phyloP scores from a whole-genome alignment of 2,888 invertebrate genomes.

The Acanthopleura granulata region DNA sequence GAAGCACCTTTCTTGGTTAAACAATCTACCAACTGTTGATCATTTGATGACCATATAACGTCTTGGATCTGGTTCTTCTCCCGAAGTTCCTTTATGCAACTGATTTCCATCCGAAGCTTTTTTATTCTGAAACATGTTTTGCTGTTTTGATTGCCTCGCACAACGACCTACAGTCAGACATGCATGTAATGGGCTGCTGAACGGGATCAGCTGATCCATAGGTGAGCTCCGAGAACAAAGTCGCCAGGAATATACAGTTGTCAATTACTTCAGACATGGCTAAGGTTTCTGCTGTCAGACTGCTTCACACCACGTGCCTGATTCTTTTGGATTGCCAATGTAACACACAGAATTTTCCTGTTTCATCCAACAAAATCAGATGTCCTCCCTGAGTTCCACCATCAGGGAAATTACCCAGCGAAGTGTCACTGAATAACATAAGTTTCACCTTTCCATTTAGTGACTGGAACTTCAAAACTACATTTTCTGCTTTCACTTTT shows the following conservation, averaged over 20 bases:
- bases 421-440: neutral
- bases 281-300: neutral
- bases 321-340: neutral
- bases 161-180: neutral
- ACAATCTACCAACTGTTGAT: too few species aligned
- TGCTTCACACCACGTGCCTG: neutral
- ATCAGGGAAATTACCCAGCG: neutral
- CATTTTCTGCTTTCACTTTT: neutral
- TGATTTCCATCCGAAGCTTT: too few species aligned
- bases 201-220: neutral
- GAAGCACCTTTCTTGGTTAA: too few species aligned
- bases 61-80: too few species aligned
- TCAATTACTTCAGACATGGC: neutral
- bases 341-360: neutral
- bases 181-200: neutral
- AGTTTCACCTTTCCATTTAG: neutral
- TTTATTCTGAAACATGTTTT: too few species aligned
- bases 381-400: too few species aligned
- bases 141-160: neutral
- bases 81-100: too few species aligned
- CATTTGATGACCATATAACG: too few species aligned
- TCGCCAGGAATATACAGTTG: neutral
- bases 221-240: neutral
- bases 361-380: neutral
- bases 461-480: neutral